Base-by-base conservation (phyloP, 1,140 invertebrate genomes). In the Anastatus disparis region DNA sequence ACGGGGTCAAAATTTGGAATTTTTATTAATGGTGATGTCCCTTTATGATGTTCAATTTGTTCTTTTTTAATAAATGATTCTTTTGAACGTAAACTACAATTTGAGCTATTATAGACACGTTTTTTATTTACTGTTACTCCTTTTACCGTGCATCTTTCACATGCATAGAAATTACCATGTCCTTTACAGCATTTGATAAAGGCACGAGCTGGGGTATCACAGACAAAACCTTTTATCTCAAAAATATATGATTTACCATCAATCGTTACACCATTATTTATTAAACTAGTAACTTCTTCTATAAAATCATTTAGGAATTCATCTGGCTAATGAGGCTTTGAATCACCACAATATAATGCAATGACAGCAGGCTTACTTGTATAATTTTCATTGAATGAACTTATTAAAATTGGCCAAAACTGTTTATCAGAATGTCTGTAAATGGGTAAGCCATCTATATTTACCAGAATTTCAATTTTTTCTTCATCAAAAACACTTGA, bases 241-340 rank as follows among this genome's bases (percentile, higher is more conserved):
- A 46, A 46, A 46, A 9, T 15, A 17, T 12, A 46, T 46, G 6
- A 15, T 46, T 15, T 46, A 6, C 17, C 17, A 15, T n/a, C 10
- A 15, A 2, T 17, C 15, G 8, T n/a, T 17, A 12, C 4, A 6
- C 15, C 44, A 46, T 46, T 46, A 15, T 46, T n/a, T 6, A 62
- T 72, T 20, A 71, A 67, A 10, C 35, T 1, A 42, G 62, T 71
- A 26, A 17, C 20, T 71, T 76, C 73, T 17, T 1, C 13, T 10
- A 76, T 38, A 53, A 76, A 76, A 68, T 74, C 66, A 15, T 58
- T 0, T 12, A 76, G 42, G 52, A 42, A 76, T 24, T 74, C 75
- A 1, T 61, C 12, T 3, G 53, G 42, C 7, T n/a, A 65, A 15
- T 20, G 15, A 20, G 67, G 71, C 61, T 75, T 75, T 2, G 71